These are phyloP conservation scores for Seira sanloemensis DNA, from an alignment of 2,888 invertebrate genomes.

Conservation along the genomic window DNA sequence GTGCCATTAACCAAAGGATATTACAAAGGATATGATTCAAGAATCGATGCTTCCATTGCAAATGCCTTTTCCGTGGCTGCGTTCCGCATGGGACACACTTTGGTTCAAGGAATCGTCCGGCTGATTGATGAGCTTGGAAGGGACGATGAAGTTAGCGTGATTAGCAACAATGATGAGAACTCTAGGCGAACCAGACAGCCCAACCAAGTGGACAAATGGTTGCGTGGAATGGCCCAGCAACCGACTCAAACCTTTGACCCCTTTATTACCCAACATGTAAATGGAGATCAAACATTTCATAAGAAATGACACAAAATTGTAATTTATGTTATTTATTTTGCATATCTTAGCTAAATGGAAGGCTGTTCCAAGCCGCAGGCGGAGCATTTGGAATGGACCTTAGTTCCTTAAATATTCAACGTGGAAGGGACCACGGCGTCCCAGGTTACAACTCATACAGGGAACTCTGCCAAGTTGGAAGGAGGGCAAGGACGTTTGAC, in stretches of 20 bases:
- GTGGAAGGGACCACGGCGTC: conserved; percentile 68
- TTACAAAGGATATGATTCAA: conserved; percentile 67
- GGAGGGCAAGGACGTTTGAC: conserved; percentile 10
- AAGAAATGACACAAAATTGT: conserved; percentile 18
- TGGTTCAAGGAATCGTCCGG: conserved; percentile 69
- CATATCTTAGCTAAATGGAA: conserved; percentile 75
- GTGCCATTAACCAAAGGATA: conserved; percentile 68
- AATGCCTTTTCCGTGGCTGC: conserved; percentile 71
- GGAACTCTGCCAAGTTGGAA: conserved; percentile 57
- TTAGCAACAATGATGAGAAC: conserved; percentile 56
- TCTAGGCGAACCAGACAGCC: conserved; percentile 40
- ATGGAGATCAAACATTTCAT: neutral
- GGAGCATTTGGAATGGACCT: conserved; percentile 76
- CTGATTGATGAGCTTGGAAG: conserved; percentile 66
- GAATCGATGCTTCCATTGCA: conserved; percentile 66
- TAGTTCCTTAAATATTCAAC: conserved; percentile 69
- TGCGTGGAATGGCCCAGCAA: conserved; percentile 71
- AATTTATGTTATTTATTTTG: conserved; percentile 6
- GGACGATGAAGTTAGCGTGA: conserved; percentile 68
- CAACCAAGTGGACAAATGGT: conserved; percentile 65
- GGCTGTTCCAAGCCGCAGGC: conserved; percentile 78
- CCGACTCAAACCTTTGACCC: conserved; percentile 71
- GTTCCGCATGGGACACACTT: conserved; percentile 70
- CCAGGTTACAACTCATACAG: conserved; percentile 71
- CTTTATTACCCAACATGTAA: conserved; percentile 66